phyloP scores from a whole-genome alignment of 2,797 vertebrate species.

The Lithobates sylvaticus region DNA sequence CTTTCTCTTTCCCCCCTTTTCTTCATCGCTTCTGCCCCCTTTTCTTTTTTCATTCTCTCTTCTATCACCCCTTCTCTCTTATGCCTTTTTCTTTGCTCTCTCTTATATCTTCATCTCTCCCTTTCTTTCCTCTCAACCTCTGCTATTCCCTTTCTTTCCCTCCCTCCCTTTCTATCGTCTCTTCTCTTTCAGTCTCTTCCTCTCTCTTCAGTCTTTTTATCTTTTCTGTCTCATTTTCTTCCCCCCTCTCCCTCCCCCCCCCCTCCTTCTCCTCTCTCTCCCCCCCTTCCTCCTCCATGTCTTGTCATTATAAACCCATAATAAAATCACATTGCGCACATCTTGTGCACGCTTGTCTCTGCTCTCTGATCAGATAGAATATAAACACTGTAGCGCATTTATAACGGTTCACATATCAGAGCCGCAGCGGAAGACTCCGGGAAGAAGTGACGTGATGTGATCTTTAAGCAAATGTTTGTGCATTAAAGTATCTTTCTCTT shows the following conservation, averaged over 20 bases:
- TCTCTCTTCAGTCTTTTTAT: no score
- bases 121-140: no score
- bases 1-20: no score
- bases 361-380: neutral
- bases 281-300: neutral
- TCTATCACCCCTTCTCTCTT: no score
- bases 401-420: neutral
- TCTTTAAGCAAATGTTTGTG: conserved; percentile 38
- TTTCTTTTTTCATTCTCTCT: no score
- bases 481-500: conserved; percentile 23
- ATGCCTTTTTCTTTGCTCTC: no score
- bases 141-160: no score
- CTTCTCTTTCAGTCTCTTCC: no score
- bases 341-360: neutral
- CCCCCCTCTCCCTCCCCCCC: neutral
- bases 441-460: conserved; percentile 9
- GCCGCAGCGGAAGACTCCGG: neutral
- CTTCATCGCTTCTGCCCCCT: no score
- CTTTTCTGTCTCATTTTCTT: neutral
- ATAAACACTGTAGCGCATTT: neutral
- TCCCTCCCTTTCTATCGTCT: no score
- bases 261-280: no score
- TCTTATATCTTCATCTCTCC: no score
- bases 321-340: neutral
- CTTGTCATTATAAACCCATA: neutral